A percentile compares a stretch with the other conserved stretches of the same genome.
Evolutionary conservation across 2,113 vertebrate species (phyloP).

Genomic region (Chrysochloris asiatica): DNA sequence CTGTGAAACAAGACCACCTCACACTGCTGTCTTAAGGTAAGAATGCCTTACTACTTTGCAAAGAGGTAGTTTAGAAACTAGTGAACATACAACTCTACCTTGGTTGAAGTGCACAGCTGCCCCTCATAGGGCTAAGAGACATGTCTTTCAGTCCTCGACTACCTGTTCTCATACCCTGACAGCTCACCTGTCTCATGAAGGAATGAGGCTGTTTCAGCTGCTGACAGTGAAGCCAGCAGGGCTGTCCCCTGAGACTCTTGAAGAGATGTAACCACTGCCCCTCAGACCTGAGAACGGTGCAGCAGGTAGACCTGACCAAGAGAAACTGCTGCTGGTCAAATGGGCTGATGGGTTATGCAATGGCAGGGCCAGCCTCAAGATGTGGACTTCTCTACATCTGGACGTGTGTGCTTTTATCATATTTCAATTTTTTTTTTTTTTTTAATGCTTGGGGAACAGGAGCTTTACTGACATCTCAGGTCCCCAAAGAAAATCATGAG

Average conservation of each 20-base stretch:
- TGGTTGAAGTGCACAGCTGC: background rate
- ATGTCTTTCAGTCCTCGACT: background rate
- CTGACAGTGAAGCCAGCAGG: slow-evolving; percentile 27
- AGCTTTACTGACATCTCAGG: background rate
- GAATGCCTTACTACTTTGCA: slow-evolving; percentile 3
- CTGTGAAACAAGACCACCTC: background rate
- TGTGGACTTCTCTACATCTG: too few species aligned
- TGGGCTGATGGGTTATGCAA: too few species aligned
- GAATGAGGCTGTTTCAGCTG: background rate
- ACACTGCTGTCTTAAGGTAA: background rate
- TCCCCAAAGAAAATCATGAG: background rate
- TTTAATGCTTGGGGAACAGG: background rate
- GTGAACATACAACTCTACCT: background rate
- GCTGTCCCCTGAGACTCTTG: background rate
- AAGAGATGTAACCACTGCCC: background rate
- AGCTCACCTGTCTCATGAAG: background rate
- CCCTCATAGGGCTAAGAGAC: background rate
- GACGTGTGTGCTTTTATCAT: background rate
- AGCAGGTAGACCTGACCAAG: too few species aligned
- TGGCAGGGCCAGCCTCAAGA: too few species aligned
- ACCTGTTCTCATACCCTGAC: background rate
- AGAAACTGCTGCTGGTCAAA: too few species aligned
- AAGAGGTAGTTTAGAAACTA: slow-evolving; percentile 63
- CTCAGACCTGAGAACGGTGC: background rate
- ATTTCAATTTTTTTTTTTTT: background rate